These are phyloP conservation scores for Typhlichthys eigenmanni DNA, from an alignment of 2,797 vertebrate genomes.

Conservation along the genomic window DNA sequence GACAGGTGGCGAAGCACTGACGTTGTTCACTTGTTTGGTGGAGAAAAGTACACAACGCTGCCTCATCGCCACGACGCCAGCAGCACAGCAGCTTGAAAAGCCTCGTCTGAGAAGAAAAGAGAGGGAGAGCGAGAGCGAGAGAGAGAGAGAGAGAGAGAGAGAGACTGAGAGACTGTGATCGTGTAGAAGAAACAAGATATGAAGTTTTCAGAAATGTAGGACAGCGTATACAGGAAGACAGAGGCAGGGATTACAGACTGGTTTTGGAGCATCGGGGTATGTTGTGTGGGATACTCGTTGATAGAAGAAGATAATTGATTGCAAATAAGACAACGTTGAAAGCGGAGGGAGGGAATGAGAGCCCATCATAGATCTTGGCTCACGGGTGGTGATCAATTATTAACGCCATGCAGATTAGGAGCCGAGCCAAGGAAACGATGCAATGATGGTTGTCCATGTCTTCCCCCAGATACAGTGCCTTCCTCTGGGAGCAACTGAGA, in stretches of 20 bases:
- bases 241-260: not conserved
- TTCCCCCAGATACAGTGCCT: conserved; percentile 38
- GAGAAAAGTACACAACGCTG: conserved; percentile 47
- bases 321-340: not conserved
- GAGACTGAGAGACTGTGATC: conserved; percentile 22
- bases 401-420: conserved; percentile 81
- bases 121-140: conserved; percentile 55
- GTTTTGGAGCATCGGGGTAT: not conserved
- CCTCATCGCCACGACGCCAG: conserved; percentile 28
- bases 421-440: conserved; percentile 65
- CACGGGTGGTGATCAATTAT: conserved; percentile 78
- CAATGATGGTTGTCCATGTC: conserved; percentile 70
- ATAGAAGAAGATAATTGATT: conserved; percentile 1
- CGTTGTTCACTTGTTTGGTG: conserved; percentile 55
- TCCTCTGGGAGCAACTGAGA: conserved; percentile 50
- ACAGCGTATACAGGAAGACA: conserved; percentile 1
- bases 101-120: conserved; percentile 48
- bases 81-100: conserved; percentile 60
- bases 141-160: conserved; percentile 54
- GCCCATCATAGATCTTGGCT: conserved; percentile 66
- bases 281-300: not conserved
- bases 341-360: conserved; percentile 28
- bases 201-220: conserved; percentile 29
- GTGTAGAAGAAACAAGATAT: conserved; percentile 13
- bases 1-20: conserved; percentile 65